Conservation (phyloP, 2,797 vertebrate genomes). For the Orestias chungarensis region DNA sequence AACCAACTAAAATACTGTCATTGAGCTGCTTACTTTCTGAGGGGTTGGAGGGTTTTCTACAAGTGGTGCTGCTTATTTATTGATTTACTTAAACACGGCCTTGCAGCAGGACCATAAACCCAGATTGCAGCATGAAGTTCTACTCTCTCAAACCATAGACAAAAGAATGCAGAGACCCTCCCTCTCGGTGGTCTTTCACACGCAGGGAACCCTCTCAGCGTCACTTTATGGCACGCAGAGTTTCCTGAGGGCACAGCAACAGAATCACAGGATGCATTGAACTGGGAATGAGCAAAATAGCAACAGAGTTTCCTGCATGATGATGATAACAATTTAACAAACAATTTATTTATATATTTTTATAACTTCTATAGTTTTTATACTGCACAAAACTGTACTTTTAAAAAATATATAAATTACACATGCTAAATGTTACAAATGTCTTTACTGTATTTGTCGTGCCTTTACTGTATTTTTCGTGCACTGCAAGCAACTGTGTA, state of each 20-base stretch:
- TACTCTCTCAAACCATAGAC: not conserved
- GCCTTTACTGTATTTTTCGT: no score
- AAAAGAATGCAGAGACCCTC: not conserved
- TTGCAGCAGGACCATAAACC: not conserved
- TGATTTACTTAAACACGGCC: not conserved
- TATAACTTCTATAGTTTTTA: no score
- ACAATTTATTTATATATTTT: no score
- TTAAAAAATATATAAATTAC: no score
- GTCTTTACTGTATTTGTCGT: no score
- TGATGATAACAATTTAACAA: no score
- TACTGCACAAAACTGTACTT: no score
- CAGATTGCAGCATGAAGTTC: not conserved
- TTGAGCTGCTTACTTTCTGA: not conserved
- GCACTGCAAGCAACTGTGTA: no score
- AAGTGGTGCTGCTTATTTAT: not conserved
- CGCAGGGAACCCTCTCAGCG: not conserved
- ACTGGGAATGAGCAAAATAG: conserved; percentile 1
- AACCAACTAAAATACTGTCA: not conserved
- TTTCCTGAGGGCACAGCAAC: not conserved
- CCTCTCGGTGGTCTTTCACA: not conserved
- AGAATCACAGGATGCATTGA: conserved; percentile 2
- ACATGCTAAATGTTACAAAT: no score
- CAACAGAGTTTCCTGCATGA: not conserved
- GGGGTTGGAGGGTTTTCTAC: not conserved
- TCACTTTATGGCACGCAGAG: not conserved